A percentile compares a stretch with the other conserved stretches of the same genome.
Evolutionary conservation across 2,113 vertebrate genomes (phyloP).

Genomic region (Ceyx melanurus): DNA sequence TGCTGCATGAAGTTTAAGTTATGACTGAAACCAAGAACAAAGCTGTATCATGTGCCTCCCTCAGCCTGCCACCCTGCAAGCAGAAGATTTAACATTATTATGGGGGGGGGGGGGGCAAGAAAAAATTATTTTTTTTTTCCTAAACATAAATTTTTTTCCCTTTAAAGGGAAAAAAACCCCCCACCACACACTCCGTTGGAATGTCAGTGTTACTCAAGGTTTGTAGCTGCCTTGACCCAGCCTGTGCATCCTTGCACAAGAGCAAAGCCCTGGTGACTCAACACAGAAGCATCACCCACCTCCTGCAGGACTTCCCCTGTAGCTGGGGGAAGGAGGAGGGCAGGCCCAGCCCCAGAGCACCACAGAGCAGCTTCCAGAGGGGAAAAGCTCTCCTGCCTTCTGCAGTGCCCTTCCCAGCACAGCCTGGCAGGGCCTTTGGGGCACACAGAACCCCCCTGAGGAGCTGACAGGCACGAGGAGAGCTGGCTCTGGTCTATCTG

Average conservation of each 20-base stretch:
- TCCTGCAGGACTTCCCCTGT: background rate
- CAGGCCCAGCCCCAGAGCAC: background rate
- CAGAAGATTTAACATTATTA: background rate
- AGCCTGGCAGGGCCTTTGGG: background rate
- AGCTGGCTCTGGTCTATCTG: background rate
- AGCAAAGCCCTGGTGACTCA: background rate
- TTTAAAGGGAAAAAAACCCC: background rate
- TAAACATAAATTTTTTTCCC: background rate
- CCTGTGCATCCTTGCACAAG: background rate
- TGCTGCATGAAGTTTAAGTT: background rate
- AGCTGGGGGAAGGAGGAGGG: background rate
- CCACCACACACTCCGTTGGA: background rate
- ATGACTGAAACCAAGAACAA: background rate
- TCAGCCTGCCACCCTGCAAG: background rate
- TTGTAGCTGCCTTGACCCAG: background rate
- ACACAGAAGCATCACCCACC: background rate
- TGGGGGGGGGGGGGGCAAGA: too few species aligned
- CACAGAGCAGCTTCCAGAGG: background rate
- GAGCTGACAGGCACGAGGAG: background rate
- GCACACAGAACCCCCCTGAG: background rate
- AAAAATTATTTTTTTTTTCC: background rate
- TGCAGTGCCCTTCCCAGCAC: background rate
- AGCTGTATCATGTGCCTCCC: background rate
- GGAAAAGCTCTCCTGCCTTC: background rate
- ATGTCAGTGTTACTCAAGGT: background rate